Percentiles rank a stretch among this genome's conserved stretches.
phyloP scores from a whole-genome alignment of 1,140 invertebrate genomes.

The Micrasema longulum region DNA sequence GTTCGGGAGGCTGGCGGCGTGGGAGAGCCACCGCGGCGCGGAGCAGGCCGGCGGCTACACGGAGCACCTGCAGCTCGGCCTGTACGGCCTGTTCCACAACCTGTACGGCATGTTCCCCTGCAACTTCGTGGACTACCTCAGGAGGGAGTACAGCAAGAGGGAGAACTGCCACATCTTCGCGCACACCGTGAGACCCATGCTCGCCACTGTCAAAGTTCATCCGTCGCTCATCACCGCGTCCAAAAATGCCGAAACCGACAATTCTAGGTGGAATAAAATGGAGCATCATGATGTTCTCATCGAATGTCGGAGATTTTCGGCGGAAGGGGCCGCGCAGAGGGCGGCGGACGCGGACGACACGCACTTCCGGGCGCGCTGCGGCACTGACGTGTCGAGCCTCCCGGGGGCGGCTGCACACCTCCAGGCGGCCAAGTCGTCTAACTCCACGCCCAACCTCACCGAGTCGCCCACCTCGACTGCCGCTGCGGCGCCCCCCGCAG shows the following conservation, averaged over 20 bases:
- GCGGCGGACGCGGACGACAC: conserved; percentile 53
- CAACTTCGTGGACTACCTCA: conserved; percentile 86
- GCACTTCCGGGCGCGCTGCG: conserved; percentile 61
- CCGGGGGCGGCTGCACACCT: conserved; percentile 53
- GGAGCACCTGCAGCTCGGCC: conserved; percentile 83
- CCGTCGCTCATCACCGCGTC: conserved; percentile 85
- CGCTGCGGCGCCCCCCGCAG: conserved; percentile 15
- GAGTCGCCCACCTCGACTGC: conserved; percentile 50
- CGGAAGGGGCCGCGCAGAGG: conserved; percentile 69
- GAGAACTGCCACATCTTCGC: conserved; percentile 79
- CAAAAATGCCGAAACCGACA: conserved; percentile 81
- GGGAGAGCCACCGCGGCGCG: conserved; percentile 66
- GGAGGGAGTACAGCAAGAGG: conserved; percentile 76
- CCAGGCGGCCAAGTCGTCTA: conserved; percentile 56
- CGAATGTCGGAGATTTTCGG: conserved; percentile 84
- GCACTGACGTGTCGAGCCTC: conserved; percentile 57
- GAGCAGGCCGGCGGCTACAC: conserved; percentile 66
- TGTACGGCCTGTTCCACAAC: conserved; percentile 89
- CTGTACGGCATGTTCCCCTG: conserved; percentile 95
- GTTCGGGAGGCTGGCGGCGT: conserved; percentile 80
- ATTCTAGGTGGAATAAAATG: conserved; percentile 84
- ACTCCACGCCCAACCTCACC: conserved; percentile 56
- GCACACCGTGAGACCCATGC: conserved; percentile 87
- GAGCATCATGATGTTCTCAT: conserved; percentile 90
- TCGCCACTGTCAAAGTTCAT: conserved; percentile 91